These are phyloP conservation scores for Triplophysa bombifrons DNA, from an alignment of 2,797 vertebrate genomes.

Conservation along the genomic window DNA sequence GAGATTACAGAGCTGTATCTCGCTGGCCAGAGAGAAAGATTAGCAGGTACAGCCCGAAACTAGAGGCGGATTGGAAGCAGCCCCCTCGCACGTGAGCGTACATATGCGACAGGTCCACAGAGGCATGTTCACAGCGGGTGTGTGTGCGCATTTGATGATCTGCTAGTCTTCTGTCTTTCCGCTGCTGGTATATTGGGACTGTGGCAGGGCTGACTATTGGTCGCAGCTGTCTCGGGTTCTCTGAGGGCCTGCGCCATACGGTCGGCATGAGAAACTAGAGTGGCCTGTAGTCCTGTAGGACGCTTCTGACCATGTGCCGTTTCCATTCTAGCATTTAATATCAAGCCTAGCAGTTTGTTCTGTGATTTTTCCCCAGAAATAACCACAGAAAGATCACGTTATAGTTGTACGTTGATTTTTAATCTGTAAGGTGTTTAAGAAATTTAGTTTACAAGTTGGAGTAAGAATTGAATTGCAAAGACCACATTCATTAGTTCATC, in stretches of 20 bases:
- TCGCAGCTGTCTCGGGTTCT: slow-evolving; percentile 53
- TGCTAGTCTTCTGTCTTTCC: slow-evolving; percentile 50
- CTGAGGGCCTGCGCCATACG: slow-evolving; percentile 49
- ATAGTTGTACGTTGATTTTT: slow-evolving; percentile 20
- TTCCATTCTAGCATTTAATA: slow-evolving; percentile 14
- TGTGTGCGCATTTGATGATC: slow-evolving; percentile 59
- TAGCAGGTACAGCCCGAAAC: slow-evolving; percentile 54
- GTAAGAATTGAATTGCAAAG: background rate
- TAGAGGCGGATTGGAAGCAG: slow-evolving; percentile 1
- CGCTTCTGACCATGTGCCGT: slow-evolving; percentile 27
- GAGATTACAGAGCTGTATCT: slow-evolving; percentile 68
- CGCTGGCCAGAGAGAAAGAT: slow-evolving; percentile 60
- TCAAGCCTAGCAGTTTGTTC: background rate
- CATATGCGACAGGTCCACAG: slow-evolving; percentile 17
- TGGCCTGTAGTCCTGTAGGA: slow-evolving; percentile 36
- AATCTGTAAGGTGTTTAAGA: background rate
- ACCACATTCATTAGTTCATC: background rate
- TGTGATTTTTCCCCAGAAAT: slow-evolving; percentile 8
- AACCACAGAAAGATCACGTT: slow-evolving; percentile 6
- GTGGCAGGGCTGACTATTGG: slow-evolving; percentile 58
- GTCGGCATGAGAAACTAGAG: slow-evolving; percentile 39
- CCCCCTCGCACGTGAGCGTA: slow-evolving; percentile 32
- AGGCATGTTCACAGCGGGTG: slow-evolving; percentile 56
- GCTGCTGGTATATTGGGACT: slow-evolving; percentile 30
- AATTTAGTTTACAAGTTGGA: background rate